These are phyloP conservation scores for Halocaridina rubra DNA, from an alignment of 2,888 invertebrate species.

Conservation along the genomic window DNA sequence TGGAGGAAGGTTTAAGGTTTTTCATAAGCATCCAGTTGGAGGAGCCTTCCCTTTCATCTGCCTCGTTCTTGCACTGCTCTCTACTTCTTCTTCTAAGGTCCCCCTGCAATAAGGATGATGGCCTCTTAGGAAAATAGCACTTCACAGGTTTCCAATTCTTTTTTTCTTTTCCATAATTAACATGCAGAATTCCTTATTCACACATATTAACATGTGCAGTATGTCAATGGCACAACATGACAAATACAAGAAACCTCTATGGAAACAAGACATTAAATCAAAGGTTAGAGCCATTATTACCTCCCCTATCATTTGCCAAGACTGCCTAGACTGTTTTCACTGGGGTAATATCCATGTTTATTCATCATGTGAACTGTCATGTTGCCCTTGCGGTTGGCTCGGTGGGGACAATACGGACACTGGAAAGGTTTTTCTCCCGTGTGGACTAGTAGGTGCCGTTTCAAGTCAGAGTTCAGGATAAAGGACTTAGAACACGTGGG, in stretches of 20 bases:
- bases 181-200: slow-evolving; percentile 31
- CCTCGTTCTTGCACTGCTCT: slow-evolving; percentile 32
- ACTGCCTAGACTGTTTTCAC: not conserved
- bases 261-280: too few relatives aligned
- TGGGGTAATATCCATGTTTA: slow-evolving; percentile 27
- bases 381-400: slow-evolving; percentile 61
- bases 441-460: slow-evolving; percentile 59
- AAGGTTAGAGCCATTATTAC: not conserved
- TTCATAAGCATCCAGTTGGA: slow-evolving; percentile 28
- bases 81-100: slow-evolving; percentile 48
- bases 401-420: slow-evolving; percentile 62
- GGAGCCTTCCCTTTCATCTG: slow-evolving; percentile 27
- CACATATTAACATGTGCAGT: too few relatives aligned
- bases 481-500: slow-evolving; percentile 45
- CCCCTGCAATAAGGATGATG: slow-evolving; percentile 53
- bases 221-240: too few relatives aligned
- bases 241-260: not conserved
- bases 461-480: slow-evolving; percentile 54
- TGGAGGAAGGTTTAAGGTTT: slow-evolving; percentile 14
- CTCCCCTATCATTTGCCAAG: not conserved
- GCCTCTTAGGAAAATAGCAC: slow-evolving; percentile 35
- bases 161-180: slow-evolving; percentile 15
- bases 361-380: slow-evolving; percentile 51
- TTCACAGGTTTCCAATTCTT: too few relatives aligned
- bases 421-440: slow-evolving; percentile 62